Percentiles rank a stretch among this genome's conserved stretches.
Conservation (phyloP, 2,888 invertebrate species). For the Caenorhabditis sp. region DNA sequence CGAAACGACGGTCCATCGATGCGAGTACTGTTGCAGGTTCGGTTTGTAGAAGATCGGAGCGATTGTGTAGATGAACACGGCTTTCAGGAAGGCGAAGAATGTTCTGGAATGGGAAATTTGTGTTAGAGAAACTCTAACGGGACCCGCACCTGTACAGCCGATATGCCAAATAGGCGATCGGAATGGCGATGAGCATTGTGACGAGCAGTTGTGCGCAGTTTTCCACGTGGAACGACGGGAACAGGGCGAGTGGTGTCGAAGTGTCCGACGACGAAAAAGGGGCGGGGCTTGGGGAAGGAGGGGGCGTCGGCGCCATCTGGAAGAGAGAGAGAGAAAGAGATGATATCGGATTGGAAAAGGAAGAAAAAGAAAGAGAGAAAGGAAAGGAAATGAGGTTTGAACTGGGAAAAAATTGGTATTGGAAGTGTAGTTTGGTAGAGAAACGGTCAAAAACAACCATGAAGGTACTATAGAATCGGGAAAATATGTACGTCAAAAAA, state of each 20-base stretch:
- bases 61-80: constrained; percentile 72
- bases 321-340: constrained; percentile 4
- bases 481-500: no score
- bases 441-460: no score
- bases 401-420: no score
- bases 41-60: constrained; percentile 73
- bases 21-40: constrained; percentile 64
- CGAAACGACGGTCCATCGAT: constrained; percentile 76
- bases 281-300: constrained; percentile 7
- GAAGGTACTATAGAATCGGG: no score
- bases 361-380: constrained; percentile 5
- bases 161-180: constrained; percentile 60
- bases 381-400: constrained; percentile 2
- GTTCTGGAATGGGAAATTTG: constrained; percentile 60
- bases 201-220: constrained; percentile 28
- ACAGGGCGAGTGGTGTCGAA: constrained; percentile 15
- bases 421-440: no score
- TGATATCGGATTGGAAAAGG: not conserved
- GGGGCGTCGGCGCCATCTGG: constrained; percentile 54
- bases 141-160: constrained; percentile 57
- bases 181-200: constrained; percentile 59
- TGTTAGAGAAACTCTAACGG: not conserved
- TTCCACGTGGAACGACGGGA: constrained; percentile 39
- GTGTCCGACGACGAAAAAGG: constrained; percentile 23
- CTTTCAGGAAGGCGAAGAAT: constrained; percentile 70